phyloP scores from a whole-genome alignment of 2,888 invertebrate genomes.

The Sisyra nigra region DNA sequence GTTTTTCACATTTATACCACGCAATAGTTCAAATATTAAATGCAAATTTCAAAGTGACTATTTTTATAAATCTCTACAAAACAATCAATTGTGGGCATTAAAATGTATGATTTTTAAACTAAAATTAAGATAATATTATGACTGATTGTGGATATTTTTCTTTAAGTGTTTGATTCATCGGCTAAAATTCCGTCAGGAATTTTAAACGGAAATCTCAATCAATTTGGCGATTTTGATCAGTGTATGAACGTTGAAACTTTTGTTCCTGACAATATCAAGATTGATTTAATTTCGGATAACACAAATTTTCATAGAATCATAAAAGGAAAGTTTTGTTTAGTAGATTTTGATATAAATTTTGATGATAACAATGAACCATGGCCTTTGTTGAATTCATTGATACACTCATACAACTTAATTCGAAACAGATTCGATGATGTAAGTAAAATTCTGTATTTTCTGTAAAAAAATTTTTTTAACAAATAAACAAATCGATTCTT shows the following conservation, averaged over 20 bases:
- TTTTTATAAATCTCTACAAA: not conserved
- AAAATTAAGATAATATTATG: not conserved
- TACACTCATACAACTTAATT: constrained; percentile 37
- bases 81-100: constrained; percentile 5
- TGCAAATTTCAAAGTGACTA: constrained; percentile 3
- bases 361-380: constrained; percentile 18
- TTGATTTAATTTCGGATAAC: constrained; percentile 22
- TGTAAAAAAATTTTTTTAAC: not conserved
- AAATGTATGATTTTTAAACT: constrained; percentile 4
- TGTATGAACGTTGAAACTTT: constrained; percentile 26
- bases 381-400: constrained; percentile 24
- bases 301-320: constrained; percentile 24
- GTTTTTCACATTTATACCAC: too few species aligned
- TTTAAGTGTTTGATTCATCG: constrained; percentile 52
- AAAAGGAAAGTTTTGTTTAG: constrained; percentile 48
- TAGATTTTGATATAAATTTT: constrained; percentile 32
- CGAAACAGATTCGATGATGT: constrained; percentile 37
- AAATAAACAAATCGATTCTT: too few species aligned
- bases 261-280: too few species aligned
- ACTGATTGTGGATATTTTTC: not conserved
- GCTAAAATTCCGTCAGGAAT: constrained; percentile 53
- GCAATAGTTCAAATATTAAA: too few species aligned
- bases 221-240: constrained; percentile 54
- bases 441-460: constrained; percentile 19
- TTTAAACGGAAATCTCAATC: constrained; percentile 50